phyloP scores from a whole-genome alignment of 2,888 invertebrate genomes.

The Orchesellides sinensis region DNA sequence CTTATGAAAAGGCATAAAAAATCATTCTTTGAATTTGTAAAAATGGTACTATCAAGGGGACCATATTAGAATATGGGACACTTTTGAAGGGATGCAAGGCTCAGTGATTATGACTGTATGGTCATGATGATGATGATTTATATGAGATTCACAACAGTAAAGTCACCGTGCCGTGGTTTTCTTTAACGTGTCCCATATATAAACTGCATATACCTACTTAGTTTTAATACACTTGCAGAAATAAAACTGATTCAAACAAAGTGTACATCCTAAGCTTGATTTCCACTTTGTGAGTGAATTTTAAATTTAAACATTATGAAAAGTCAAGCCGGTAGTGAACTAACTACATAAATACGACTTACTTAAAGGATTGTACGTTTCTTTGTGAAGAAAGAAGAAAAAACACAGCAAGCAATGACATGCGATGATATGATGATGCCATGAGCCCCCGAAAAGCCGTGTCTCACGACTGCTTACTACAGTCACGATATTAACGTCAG shows the following conservation, averaged over 20 bases:
- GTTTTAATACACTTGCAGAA: too few species aligned
- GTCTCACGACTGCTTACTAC: conserved; percentile 52
- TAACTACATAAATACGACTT: not conserved
- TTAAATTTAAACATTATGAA: not conserved
- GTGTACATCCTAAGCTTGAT: too few species aligned
- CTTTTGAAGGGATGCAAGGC: too few species aligned
- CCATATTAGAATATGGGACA: not conserved
- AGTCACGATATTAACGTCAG: conserved; percentile 51
- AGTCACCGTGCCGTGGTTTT: not conserved
- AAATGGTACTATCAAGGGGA: not conserved
- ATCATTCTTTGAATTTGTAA: too few species aligned
- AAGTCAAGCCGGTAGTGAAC: too few species aligned
- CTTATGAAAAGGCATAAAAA: too few species aligned
- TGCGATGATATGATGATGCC: conserved; percentile 34
- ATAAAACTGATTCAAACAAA: too few species aligned
- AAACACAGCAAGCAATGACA: conserved; percentile 47
- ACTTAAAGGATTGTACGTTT: not conserved
- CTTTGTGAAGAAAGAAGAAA: not conserved
- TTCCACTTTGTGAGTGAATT: too few species aligned
- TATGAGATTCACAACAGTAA: not conserved
- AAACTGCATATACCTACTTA: too few species aligned
- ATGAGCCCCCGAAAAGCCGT: conserved; percentile 58
- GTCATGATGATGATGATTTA: not conserved
- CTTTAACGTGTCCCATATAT: too few species aligned
- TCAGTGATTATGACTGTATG: not conserved